phyloP scores from a whole-genome alignment of 2,113 vertebrate genomes.

The Pteruthius melanotis region DNA sequence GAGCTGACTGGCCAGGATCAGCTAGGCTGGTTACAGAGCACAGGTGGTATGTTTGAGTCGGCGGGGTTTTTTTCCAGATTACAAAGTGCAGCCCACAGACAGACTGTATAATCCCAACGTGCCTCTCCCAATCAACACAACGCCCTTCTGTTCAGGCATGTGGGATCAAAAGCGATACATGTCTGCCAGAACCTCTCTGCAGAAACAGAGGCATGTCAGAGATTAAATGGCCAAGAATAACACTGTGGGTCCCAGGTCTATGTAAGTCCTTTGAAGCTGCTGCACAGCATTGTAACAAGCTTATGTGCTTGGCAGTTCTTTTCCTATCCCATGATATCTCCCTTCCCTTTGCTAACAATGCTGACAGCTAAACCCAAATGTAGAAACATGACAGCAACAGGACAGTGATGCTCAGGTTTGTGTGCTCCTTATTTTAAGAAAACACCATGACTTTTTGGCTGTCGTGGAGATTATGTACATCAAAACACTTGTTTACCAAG shows the following conservation, averaged over 20 bases:
- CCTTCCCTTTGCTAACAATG: neutral
- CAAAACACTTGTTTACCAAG: neutral
- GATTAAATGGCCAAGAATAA: neutral
- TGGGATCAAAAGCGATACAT: neutral
- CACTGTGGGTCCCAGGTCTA: neutral
- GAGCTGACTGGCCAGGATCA: neutral
- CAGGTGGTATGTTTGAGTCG: neutral
- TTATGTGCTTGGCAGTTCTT: neutral
- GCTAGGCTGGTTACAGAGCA: neutral
- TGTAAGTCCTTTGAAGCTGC: neutral
- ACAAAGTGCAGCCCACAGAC: neutral
- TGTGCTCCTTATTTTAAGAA: neutral
- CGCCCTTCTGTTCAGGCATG: neutral
- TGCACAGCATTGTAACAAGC: neutral
- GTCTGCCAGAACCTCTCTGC: neutral
- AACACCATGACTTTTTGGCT: neutral
- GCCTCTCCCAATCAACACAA: neutral
- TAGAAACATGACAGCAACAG: neutral
- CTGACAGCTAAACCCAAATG: neutral
- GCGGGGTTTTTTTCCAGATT: neutral
- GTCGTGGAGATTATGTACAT: neutral
- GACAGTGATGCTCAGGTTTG: neutral
- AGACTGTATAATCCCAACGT: neutral
- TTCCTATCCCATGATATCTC: neutral
- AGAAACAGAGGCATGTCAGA: neutral